Base-by-base conservation (phyloP, 2,888 invertebrate species). In the Prosopocoilus inquinatus region DNA sequence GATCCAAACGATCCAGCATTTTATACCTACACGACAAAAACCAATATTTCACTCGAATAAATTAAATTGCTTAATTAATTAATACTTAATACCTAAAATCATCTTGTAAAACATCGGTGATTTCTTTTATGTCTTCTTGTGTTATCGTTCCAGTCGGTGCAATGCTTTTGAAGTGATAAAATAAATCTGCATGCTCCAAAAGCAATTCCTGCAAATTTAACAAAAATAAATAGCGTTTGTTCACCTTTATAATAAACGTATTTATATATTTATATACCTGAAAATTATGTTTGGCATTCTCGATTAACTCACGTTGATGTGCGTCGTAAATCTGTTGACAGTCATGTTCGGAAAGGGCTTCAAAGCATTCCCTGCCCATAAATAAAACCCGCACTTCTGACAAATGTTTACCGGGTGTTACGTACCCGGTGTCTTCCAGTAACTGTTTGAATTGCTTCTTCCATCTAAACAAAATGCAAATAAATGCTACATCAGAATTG, bases 351-450 rank as follows among this genome's bases (percentile, higher is more conserved):
- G 91, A 87, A 49, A 97, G 81, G 9, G 92, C 91, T 77, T 95
- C 95, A 75, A 93, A 96, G 72, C 95, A 95, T 75, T 96, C 95
- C 38, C 95, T 84, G 0, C 96, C 96, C 89, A 95, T 91, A 72
- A 97, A 90, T 55, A 95, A 81, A 2, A 96, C 92, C 49, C 91
- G 81, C 35, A 95, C 94, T 77, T 96, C 96, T 0, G 90, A 87
- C 62, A 96, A 78, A 67, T 90, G 88, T 78, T 96, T 95, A n/a
- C 96, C 96, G 1, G 96, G 94, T 0, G 94, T 95, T 32, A 96
- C 94, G 77, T 96, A 95, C 2, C 93, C 91, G 0, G 95, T 95
- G 76, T 95, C 95, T 75, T 94, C 93, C 52, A 97, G 81, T 13
- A 96, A 81, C 71, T 92, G 89, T 76, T 94, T 94, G 79, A 97